phyloP scores from a whole-genome alignment of 2,888 invertebrate genomes.

The Itoplectis maculator region DNA sequence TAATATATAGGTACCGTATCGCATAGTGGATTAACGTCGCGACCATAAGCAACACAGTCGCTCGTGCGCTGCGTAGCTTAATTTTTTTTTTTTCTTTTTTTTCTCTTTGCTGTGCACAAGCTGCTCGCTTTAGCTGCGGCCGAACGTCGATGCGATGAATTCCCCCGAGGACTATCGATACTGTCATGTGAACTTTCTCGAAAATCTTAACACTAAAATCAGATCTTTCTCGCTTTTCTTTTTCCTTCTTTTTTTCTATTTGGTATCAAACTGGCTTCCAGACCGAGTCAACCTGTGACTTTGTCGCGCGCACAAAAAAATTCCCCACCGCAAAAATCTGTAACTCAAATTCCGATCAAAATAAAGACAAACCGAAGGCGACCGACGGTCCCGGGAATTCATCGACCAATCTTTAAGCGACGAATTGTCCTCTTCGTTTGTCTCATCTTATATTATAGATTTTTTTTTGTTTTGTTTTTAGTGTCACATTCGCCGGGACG shows the following conservation, averaged over 20 bases:
- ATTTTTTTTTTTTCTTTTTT: constrained; percentile 32
- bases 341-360: constrained; percentile 20
- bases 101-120: constrained; percentile 46
- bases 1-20: constrained; percentile 38
- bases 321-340: background rate
- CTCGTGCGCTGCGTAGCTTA: constrained; percentile 24
- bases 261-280: background rate
- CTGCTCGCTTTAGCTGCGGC: constrained; percentile 37
- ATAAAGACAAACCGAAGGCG: constrained; percentile 3
- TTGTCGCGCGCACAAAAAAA: background rate
- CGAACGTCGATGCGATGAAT: constrained; percentile 38
- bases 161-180: constrained; percentile 17
- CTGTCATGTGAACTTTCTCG: constrained; percentile 1
- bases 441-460: too few relatives aligned
- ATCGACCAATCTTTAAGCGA: constrained; percentile 46
- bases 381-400: constrained; percentile 45
- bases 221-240: too few relatives aligned
- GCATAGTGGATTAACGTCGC: constrained; percentile 18
- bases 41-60: constrained; percentile 48
- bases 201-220: constrained; percentile 13
- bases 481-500: background rate
- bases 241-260: background rate
- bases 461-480: constrained; percentile 10
- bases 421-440: too few relatives aligned
- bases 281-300: constrained; percentile 44